Conservation (phyloP, 2,888 invertebrate genomes). For the Ametastegia equiseti region DNA sequence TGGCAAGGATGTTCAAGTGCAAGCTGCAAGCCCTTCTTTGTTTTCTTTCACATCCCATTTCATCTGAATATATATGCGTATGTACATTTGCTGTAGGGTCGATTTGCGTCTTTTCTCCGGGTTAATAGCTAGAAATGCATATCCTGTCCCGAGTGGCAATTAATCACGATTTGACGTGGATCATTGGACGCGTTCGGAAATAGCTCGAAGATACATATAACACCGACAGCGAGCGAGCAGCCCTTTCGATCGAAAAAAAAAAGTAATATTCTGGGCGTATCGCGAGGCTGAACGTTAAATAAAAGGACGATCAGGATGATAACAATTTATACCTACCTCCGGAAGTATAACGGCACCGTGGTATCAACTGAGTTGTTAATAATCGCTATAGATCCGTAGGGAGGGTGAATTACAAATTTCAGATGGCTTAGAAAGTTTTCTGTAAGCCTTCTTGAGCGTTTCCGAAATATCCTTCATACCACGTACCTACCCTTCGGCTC, state of each 20-base stretch:
- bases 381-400: background rate
- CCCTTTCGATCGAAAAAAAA: background rate
- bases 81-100: too few species aligned
- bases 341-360: background rate
- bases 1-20: background rate
- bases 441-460: conserved; percentile 21
- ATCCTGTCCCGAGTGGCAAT: background rate
- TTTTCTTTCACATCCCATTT: conserved; percentile 8
- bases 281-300: background rate
- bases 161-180: background rate
- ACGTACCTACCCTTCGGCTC: background rate
- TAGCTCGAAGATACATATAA: background rate
- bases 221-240: background rate
- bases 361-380: conserved; percentile 32
- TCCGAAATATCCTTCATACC: background rate
- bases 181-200: background rate
- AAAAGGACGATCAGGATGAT: background rate
- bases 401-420: conserved; percentile 26
- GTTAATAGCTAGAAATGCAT: background rate
- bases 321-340: background rate
- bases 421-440: conserved; percentile 31
- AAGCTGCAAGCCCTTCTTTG: background rate
- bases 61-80: background rate
- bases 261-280: background rate
- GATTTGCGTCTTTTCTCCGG: background rate